Base-by-base conservation (phyloP, 2,113 vertebrate genomes). In the Silurus glanis region DNA sequence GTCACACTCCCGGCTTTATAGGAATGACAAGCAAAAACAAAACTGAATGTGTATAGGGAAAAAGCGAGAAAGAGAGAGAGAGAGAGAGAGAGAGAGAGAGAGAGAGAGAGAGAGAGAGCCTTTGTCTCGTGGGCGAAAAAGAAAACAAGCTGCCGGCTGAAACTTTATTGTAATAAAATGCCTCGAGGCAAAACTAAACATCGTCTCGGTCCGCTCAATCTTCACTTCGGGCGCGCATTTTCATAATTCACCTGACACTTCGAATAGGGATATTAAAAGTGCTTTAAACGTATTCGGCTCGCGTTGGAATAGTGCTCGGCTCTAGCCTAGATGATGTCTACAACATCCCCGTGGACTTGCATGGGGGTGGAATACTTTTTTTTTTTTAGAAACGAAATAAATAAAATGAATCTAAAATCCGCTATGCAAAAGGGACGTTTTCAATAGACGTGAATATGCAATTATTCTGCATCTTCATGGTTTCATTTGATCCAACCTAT, bases 1-100 rank as follows among this genome's bases (percentile, higher is more conserved):
- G 93, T 90, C 93, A 94, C 92, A 94, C 94, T 93, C 93, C 89
- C 81, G 90, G 86, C 83, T 86, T 76, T 87, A 87, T 91, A 83
- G 91, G 83, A 83, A 89, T 87, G 85, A 91, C 89, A 74, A 71
- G 82, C 45, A 69, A 93, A 94, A 94, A 92, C 94, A 93, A 94
- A 90, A 91, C 83, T 64, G 72, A 72, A 69, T 19, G 9, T 6
- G 66, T 14, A 21, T 51, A 23, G 19, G 45, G 28, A 53, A 37
- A 19, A 28, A 45, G 6, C 37, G 28, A 5, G 13, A 74, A 12
- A 23, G 25, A 9, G 55, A 4, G 19, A 58, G 25, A 25, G 19
- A 79, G 51, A 6, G 23, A 56, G 13, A 16, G n/a, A 9, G 13
- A 25, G 19, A 79, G 51, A 6, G 23, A 56, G 13, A 16, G n/a